phyloP scores from a whole-genome alignment of 2,113 vertebrate species.

The Hippoglossus stenolepis region DNA sequence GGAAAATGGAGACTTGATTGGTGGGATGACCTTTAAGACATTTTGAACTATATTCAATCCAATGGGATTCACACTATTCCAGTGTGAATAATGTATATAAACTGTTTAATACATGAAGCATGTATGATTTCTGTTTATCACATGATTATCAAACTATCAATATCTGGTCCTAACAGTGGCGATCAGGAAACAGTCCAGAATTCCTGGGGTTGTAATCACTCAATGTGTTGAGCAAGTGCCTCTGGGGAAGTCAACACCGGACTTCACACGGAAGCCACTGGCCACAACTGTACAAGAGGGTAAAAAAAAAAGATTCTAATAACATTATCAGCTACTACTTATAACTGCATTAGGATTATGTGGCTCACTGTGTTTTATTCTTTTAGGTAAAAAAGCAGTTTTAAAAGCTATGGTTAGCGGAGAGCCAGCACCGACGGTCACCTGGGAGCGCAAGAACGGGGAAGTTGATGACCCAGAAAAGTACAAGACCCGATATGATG shows the following conservation, averaged over 20 bases:
- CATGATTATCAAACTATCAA: background rate
- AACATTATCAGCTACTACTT: background rate
- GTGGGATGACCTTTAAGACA: no score
- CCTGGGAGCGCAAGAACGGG: conserved; percentile 82
- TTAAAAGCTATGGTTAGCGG: conserved; percentile 88
- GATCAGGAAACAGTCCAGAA: conserved; percentile 83
- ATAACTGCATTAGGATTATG: background rate
- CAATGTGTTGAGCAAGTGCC: conserved; percentile 87
- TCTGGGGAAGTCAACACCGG: conserved; percentile 84
- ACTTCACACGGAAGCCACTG: conserved; percentile 88
- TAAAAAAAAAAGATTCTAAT: conserved; percentile 50
- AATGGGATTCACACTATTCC: no score
- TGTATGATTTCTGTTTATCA: background rate
- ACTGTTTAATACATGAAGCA: no score
- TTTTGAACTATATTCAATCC: background rate
- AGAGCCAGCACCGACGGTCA: conserved; percentile 84
- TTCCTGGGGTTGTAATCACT: conserved; percentile 86
- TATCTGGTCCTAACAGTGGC: conserved; percentile 64
- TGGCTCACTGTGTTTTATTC: background rate
- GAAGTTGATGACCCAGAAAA: conserved; percentile 79
- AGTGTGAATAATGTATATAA: no score
- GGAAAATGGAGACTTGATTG: no score
- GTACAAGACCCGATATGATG: conserved; percentile 79
- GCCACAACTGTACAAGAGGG: conserved; percentile 86
- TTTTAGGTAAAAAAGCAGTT: conserved; percentile 86